These are phyloP conservation scores for Cancer borealis DNA, from an alignment of 2,888 invertebrate genomes.

Conservation along the genomic window DNA sequence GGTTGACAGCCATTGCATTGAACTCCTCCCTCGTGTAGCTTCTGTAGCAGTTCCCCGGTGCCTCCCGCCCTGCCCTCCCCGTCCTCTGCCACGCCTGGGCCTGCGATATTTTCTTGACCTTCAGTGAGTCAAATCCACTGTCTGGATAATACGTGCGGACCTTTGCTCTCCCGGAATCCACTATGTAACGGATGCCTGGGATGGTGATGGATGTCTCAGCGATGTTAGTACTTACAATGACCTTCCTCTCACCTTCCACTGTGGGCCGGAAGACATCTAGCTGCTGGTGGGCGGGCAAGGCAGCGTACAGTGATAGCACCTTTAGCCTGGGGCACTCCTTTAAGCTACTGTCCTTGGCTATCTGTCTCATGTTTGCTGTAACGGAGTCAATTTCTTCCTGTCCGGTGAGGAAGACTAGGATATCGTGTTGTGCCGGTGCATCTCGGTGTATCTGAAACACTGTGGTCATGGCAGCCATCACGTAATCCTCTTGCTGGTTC, in stretches of 20 bases:
- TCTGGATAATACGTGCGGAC: conserved; percentile 89
- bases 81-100: conserved; percentile 96
- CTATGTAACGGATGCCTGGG: conserved; percentile 90
- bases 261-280: conserved; percentile 81
- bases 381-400: conserved; percentile 96
- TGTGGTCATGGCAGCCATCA: conserved; percentile 90
- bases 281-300: conserved; percentile 82
- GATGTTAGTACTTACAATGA: conserved; percentile 84
- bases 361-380: conserved; percentile 86
- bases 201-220: conserved; percentile 85
- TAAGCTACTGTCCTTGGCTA: conserved; percentile 83
- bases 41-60: conserved; percentile 91
- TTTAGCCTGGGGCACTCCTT: conserved; percentile 85
- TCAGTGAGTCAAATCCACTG: conserved; percentile 91
- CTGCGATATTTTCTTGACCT: conserved; percentile 90
- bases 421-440: conserved; percentile 91
- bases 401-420: conserved; percentile 95
- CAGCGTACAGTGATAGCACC: conserved; percentile 85
- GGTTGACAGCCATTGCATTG: conserved; percentile 85
- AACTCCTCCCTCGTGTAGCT: conserved; percentile 83
- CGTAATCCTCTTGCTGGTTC: conserved; percentile 89
- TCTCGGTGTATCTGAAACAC: conserved; percentile 93
- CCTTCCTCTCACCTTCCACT: conserved; percentile 81
- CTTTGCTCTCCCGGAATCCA: conserved; percentile 96
- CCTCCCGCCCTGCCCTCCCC: conserved; percentile 94